Evolutionary conservation across 2,888 invertebrate genomes (phyloP), one percentile per base, ranked within the genome.

Genomic region (Acanthosoma haemorrhoidale): DNA sequence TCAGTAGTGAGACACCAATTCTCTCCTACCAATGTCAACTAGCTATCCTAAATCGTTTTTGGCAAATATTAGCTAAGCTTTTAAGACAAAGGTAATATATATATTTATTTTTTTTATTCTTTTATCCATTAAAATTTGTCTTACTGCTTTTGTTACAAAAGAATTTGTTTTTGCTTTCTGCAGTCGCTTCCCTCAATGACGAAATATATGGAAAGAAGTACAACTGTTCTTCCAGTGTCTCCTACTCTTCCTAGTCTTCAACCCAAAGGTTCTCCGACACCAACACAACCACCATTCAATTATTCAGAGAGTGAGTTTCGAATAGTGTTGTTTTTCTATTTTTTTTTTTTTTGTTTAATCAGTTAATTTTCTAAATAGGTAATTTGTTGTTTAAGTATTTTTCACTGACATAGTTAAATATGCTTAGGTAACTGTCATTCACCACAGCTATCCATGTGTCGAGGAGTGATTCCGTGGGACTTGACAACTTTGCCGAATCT

Each of bases 401-500:
- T 8, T 51, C 8, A 9, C 18, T 51, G n/a, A n/a, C 8, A 51
- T 15, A 11, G 8, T 80, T 82, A 21, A 8, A 0, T 83, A 84
- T 76, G 71, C 77, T 72, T 59, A 77, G 84, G 84, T 80, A 39
- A 72, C 81, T 85, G 85, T 76, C 82, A 81, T n/a, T 84, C 85
- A 1, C 83, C 84, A 2, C 80, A 81, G 4, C 77, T 84, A 60
- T 77, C 80, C 8, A 76, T 85, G 64, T 88, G 88, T 75, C 84
- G 85, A n/a, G 87, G 86, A 2, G 83, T 87, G 3, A 79, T 87
- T n/a, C 87, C 86, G 0, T 88, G 88, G 76, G 87, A 87, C 79
- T 78, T 87, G 74, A 86, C 88, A 2, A 84, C 84, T 9, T 77
- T 81, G 4, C 80, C 84, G 1, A 79, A 76, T 51, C 76, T 78